Evolutionary conservation across 2,113 vertebrate species (phyloP), one percentile per base, ranked within the genome.

Genomic region (Syrrhaptes paradoxus): DNA sequence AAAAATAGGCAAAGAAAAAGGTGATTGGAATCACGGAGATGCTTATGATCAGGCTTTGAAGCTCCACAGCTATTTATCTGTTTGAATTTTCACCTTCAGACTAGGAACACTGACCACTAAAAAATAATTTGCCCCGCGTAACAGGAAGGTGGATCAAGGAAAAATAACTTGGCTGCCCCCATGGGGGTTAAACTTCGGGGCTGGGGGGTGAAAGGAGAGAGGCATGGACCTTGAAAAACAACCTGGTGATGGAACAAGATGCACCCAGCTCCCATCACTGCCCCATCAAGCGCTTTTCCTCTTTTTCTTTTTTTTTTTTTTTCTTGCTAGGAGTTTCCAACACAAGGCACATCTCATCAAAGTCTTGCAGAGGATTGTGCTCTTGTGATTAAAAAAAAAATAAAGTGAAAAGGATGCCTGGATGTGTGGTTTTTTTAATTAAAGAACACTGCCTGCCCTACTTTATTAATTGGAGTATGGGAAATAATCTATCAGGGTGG

Each of bases 361-460:
- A 96, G 72, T 88, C 85, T 79, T 87, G 79, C n/a, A 7, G 57
- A 92, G 48, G 71, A 91, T 12, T 93, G 71, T 75, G 91, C 82
- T 94, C 78, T 89, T 41, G 32, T 83, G 63, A 85, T 91, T 80
- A 67, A 72, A 81, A 93, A 52, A 34, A 29, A 74, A 41, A 34
- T 15, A 43, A 62, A 15, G 58, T 20, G 51, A 82, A 94, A 92
- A 89, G 36, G 87, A 90, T 83, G 82, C 78, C 87, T 90, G 59
- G 36, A 86, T 95, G 82, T 65, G 85, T 84, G 55, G 1, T 5
- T 20, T 93, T 96, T 92, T 91, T 65, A 97, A 96, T 97, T 96
- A 96, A 96, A 96, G 91, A 97, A 92, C 71, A 91, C 85, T 90
- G 92, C 86, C 67, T 96, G 95, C 67, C 94, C 96, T 97, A 96